Percentiles rank a stretch among this genome's conserved stretches.
Evolutionary conservation across 2,113 vertebrate species (phyloP).

Genomic region (Mobula hypostoma): DNA sequence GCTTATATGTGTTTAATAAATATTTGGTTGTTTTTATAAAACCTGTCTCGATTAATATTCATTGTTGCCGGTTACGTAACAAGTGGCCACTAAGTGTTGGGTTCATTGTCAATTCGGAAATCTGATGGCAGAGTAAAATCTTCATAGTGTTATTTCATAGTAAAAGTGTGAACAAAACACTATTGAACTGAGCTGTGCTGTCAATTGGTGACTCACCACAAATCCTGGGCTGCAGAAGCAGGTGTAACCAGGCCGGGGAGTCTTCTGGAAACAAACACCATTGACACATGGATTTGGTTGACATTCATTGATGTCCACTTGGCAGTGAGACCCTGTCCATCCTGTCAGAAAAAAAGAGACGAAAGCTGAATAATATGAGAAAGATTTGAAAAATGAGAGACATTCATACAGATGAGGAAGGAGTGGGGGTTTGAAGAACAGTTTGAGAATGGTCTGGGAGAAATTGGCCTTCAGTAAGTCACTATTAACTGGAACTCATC

Average conservation of each 20-base stretch:
- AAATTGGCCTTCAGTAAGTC: neutral
- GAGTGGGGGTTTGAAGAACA: neutral
- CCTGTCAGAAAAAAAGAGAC: constrained; percentile 66
- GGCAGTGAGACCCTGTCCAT: constrained; percentile 77
- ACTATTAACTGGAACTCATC: neutral
- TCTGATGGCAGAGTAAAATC: too few species aligned
- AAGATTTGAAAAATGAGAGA: neutral
- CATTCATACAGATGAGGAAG: neutral
- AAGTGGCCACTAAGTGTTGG: too few species aligned
- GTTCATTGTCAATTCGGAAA: too few species aligned
- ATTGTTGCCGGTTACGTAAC: too few species aligned
- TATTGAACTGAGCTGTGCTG: too few species aligned
- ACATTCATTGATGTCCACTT: constrained; percentile 80
- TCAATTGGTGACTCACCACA: constrained; percentile 63
- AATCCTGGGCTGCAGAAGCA: constrained; percentile 82
- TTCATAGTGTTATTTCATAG: too few species aligned
- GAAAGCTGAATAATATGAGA: constrained; percentile 39
- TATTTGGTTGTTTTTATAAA: too few species aligned
- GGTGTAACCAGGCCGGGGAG: constrained; percentile 70
- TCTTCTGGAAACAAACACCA: constrained; percentile 75
- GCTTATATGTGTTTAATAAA: too few species aligned
- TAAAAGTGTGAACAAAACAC: too few species aligned
- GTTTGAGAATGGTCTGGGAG: neutral
- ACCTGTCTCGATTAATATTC: too few species aligned
- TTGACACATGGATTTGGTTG: constrained; percentile 72